A percentile compares a stretch with the other conserved stretches of the same genome.
phyloP scores from a whole-genome alignment of 2,113 vertebrate species.

The Pteropus alecto region DNA sequence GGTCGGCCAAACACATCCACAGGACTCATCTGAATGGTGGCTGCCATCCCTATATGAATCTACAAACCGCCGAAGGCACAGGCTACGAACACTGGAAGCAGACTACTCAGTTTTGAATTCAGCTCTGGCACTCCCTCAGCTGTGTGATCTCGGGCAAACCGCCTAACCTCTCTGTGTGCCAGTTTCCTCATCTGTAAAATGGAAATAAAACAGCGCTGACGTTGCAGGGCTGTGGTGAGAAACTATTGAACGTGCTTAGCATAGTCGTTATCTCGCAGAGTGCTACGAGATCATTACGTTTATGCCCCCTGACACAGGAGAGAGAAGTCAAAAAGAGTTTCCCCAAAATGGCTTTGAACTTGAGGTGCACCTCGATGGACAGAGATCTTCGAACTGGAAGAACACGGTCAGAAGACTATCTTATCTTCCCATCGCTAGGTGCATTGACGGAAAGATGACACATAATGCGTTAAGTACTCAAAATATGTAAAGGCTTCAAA shows the following conservation, averaged over 20 bases:
- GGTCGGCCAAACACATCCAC: not conserved
- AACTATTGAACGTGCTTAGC: not conserved
- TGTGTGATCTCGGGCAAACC: not conserved
- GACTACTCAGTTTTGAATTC: not conserved
- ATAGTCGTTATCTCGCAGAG: not conserved
- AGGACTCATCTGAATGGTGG: not conserved
- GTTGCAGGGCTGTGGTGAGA: not conserved
- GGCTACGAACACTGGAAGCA: not conserved
- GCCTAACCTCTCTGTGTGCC: not conserved
- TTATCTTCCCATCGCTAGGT: not conserved
- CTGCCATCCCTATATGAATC: not conserved
- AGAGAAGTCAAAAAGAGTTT: not conserved
- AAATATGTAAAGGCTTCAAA: not conserved
- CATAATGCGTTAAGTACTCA: not conserved
- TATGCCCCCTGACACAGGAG: not conserved
- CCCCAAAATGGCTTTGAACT: not conserved
- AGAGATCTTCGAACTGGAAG: not conserved
- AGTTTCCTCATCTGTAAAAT: not conserved
- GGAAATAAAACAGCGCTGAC: not conserved
- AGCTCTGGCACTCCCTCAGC: not conserved
- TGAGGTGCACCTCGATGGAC: not conserved
- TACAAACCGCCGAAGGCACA: not conserved
- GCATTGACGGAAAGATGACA: not conserved
- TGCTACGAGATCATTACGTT: not conserved
- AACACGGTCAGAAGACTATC: not conserved